Percentiles rank a stretch among this genome's conserved stretches.
These are phyloP conservation scores for Amaurobius ferox DNA, from an alignment of 2,888 invertebrate species.

Conservation along the genomic window DNA sequence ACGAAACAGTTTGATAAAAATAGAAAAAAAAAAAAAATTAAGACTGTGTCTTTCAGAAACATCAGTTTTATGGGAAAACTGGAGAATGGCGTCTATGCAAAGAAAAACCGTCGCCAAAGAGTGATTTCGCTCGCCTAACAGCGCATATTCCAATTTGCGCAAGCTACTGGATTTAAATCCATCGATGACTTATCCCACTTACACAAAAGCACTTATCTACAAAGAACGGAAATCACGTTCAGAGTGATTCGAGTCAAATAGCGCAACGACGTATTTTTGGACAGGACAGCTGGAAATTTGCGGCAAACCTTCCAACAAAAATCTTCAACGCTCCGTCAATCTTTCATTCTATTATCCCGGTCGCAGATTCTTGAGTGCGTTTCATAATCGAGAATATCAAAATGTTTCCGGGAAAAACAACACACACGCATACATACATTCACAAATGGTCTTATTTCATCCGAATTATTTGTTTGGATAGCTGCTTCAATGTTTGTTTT, in stretches of 20 bases:
- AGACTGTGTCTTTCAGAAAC: no score
- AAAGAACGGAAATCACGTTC: neutral
- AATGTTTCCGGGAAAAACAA: neutral
- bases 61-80: no score
- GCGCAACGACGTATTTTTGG: neutral
- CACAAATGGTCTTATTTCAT: constrained; percentile 1
- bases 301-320: neutral
- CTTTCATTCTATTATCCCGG: constrained; percentile 1
- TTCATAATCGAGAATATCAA: constrained; percentile 8
- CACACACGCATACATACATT: neutral
- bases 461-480: constrained; percentile 3
- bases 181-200: neutral
- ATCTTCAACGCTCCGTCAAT: neutral
- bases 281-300: neutral
- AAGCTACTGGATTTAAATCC: neutral
- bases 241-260: neutral
- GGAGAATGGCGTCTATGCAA: no score
- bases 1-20: no score
- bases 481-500: neutral
- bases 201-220: neutral
- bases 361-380: constrained; percentile 3
- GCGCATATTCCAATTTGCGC: neutral
- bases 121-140: neutral
- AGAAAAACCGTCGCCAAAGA: neutral
- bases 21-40: no score